These are phyloP conservation scores for Artibeus jamaicensis DNA, from an alignment of 2,797 vertebrate species.

Conservation along the genomic window DNA sequence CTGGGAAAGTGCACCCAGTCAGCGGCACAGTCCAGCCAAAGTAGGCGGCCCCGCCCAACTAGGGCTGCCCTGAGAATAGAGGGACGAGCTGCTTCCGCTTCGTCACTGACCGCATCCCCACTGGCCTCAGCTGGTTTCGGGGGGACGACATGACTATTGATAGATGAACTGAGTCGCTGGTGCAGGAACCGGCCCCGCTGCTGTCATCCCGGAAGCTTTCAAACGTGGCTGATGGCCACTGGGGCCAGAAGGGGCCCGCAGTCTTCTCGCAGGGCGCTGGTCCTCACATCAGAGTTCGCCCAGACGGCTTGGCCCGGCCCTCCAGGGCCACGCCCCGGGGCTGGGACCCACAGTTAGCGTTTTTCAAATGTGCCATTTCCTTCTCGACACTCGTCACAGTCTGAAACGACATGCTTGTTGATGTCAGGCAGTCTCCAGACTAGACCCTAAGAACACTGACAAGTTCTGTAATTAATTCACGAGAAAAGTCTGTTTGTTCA, in stretches of 20 bases:
- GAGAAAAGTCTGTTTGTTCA: constrained; percentile 4
- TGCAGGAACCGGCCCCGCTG: not conserved
- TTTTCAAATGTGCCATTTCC: not conserved
- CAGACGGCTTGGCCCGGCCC: too few species aligned
- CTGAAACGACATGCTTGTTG: not conserved
- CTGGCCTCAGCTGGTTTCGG: not conserved
- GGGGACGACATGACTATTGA: not conserved
- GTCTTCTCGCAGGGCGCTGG: not conserved
- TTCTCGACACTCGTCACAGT: not conserved
- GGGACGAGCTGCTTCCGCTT: not conserved
- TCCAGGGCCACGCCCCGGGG: not conserved
- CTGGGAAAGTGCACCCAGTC: constrained; percentile 6
- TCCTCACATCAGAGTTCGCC: not conserved
- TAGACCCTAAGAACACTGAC: not conserved
- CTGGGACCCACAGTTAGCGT: not conserved
- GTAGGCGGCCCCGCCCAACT: accelerated
- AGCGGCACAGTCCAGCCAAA: not conserved
- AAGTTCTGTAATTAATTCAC: not conserved
- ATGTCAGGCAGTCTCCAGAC: not conserved
- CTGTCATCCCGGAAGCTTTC: not conserved
- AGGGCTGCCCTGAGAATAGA: not conserved
- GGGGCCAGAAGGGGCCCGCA: not conserved
- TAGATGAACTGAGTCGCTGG: not conserved
- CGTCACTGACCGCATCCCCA: accelerated
- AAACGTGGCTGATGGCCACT: not conserved